Percentiles rank a stretch among this genome's conserved stretches.
phyloP scores from a whole-genome alignment of 2,113 vertebrate species.

The Excalfactoria chinensis region DNA sequence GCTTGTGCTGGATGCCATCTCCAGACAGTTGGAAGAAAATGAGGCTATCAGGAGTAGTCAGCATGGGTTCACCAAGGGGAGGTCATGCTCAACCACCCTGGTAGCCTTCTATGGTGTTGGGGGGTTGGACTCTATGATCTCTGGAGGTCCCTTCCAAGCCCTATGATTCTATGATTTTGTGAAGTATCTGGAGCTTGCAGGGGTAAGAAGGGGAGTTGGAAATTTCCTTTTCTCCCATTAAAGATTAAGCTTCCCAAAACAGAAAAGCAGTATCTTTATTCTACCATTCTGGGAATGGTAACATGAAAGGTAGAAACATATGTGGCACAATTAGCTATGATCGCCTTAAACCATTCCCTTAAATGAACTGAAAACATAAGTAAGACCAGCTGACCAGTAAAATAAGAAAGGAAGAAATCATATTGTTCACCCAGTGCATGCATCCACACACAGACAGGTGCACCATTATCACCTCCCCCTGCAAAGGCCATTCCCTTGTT shows the following conservation, averaged over 20 bases:
- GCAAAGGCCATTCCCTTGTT: not conserved
- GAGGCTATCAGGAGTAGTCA: too few species aligned
- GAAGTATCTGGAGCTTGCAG: fast-evolving
- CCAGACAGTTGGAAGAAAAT: too few species aligned
- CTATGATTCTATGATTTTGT: too few species aligned
- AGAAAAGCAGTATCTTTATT: not conserved
- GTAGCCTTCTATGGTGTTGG: too few species aligned
- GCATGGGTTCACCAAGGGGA: too few species aligned
- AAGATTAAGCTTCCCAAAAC: not conserved
- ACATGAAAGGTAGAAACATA: not conserved
- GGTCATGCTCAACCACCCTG: too few species aligned
- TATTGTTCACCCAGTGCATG: not conserved
- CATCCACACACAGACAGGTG: not conserved
- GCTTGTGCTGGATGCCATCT: too few species aligned
- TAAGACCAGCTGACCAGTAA: not conserved
- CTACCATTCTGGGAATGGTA: not conserved
- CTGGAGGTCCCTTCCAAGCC: too few species aligned
- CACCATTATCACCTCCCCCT: not conserved
- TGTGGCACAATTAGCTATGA: not conserved
- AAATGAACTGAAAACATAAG: not conserved
- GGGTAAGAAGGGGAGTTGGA: not conserved
- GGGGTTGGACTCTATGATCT: too few species aligned
- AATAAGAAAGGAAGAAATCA: not conserved
- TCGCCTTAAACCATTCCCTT: not conserved
- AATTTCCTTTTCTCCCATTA: not conserved